Conservation (phyloP, 2,113 vertebrate species). For the Nyctibius bracteatus region DNA sequence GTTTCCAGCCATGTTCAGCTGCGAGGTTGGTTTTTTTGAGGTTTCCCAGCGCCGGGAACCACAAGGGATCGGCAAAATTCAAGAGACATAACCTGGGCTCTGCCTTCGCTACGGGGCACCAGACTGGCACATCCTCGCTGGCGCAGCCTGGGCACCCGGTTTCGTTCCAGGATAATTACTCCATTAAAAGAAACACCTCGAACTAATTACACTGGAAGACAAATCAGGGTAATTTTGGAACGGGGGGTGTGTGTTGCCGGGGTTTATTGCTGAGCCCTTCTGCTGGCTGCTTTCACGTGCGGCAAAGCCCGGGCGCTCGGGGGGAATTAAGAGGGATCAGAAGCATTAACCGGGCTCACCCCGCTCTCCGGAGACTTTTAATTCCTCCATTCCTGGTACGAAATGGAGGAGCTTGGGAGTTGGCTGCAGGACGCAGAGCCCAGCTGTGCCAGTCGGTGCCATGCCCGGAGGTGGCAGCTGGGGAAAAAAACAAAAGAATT, state of each 20-base stretch:
- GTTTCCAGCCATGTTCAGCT: background rate
- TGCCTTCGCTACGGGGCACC: background rate
- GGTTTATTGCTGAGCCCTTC: background rate
- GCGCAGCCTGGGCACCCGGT: background rate
- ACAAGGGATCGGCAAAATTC: background rate
- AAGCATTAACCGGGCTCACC: background rate
- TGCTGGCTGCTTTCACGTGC: background rate
- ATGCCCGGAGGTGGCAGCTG: background rate
- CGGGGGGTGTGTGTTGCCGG: rapidly evolving
- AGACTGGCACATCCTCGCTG: background rate
- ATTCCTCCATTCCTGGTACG: background rate
- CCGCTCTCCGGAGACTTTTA: background rate
- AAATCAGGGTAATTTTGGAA: background rate
- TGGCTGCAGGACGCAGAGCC: background rate
- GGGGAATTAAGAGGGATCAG: background rate
- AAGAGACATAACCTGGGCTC: background rate
- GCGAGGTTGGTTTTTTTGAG: rapidly evolving
- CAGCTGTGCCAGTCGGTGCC: rapidly evolving
- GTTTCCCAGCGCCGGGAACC: background rate
- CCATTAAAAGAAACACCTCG: background rate
- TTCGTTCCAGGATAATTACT: background rate
- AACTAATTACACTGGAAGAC: background rate
- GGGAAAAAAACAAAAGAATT: background rate
- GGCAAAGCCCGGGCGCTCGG: background rate
- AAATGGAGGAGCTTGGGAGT: background rate